phyloP scores from a whole-genome alignment of 1,140 invertebrate species.

The Whitmania pigra region DNA sequence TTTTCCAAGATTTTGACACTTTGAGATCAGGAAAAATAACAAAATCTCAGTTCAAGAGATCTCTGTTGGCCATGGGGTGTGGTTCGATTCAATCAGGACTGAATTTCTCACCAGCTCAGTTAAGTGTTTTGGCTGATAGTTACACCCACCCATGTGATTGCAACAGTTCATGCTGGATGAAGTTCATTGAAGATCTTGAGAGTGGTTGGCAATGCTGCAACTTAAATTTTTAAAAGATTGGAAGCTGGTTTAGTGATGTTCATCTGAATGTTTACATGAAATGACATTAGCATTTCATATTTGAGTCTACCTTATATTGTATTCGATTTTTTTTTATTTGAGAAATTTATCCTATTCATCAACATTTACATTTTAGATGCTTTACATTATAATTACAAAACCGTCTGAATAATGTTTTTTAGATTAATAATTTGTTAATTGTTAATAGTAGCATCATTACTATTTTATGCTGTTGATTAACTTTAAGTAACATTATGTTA shows the following conservation, averaged over 20 bases:
- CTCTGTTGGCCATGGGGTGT: not conserved
- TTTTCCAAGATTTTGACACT: conserved; percentile 3
- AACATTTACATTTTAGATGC: no score
- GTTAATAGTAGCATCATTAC: no score
- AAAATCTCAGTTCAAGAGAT: conserved; percentile 4
- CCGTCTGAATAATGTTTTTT: no score
- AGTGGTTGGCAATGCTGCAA: not conserved
- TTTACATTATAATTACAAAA: no score
- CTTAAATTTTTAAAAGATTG: not conserved
- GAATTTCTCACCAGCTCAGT: not conserved
- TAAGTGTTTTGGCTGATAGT: not conserved
- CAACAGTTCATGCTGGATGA: not conserved
- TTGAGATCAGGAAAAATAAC: conserved; percentile 3
- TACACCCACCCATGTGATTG: not conserved
- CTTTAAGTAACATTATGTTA: not conserved
- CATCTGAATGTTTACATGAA: no score
- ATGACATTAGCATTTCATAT: no score
- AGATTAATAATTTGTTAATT: no score
- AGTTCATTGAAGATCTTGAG: conserved; percentile 3
- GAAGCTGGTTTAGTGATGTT: no score
- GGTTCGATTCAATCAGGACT: not conserved
- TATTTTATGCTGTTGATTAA: not conserved
- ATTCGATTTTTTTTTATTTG: no score
- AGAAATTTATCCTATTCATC: no score
- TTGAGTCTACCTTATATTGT: no score